Conservation (phyloP, 2,797 vertebrate species). For the Sebastes miniatus region DNA sequence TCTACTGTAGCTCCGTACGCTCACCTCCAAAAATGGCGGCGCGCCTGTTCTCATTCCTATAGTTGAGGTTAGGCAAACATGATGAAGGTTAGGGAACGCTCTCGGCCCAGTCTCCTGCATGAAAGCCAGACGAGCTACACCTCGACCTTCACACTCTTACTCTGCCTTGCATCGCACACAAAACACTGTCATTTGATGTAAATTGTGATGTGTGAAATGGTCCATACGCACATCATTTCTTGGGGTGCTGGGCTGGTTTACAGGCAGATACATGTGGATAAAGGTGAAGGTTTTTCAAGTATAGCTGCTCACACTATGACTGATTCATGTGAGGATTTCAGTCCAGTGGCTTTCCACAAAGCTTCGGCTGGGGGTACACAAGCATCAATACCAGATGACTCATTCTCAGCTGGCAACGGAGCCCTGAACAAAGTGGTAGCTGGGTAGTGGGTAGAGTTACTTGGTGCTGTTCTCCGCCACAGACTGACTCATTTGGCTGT, state of each 20-base stretch:
- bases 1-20: too few relatives aligned
- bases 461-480: slow-evolving; percentile 39
- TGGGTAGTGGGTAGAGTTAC: slow-evolving; percentile 54
- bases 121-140: neutral
- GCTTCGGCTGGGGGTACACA: slow-evolving; percentile 28
- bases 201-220: neutral
- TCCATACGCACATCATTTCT: neutral
- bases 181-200: neutral
- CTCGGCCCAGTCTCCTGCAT: neutral
- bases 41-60: neutral
- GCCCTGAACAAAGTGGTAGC: slow-evolving; percentile 41
- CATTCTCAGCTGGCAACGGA: slow-evolving; percentile 54
- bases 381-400: slow-evolving; percentile 60
- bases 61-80: neutral
- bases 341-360: slow-evolving; percentile 45
- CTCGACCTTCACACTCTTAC: neutral
- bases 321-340: slow-evolving; percentile 45
- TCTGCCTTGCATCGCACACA: neutral
- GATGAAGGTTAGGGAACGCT: neutral
- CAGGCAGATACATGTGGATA: slow-evolving; percentile 10
- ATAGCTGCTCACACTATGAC: slow-evolving; percentile 43
- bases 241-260: neutral
- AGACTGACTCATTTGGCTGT: slow-evolving; percentile 69
- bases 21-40: too few relatives aligned
- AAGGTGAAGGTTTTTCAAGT: slow-evolving; percentile 26